Conservation (phyloP, 2,113 vertebrate genomes). For the Oplegnathus fasciatus region DNA sequence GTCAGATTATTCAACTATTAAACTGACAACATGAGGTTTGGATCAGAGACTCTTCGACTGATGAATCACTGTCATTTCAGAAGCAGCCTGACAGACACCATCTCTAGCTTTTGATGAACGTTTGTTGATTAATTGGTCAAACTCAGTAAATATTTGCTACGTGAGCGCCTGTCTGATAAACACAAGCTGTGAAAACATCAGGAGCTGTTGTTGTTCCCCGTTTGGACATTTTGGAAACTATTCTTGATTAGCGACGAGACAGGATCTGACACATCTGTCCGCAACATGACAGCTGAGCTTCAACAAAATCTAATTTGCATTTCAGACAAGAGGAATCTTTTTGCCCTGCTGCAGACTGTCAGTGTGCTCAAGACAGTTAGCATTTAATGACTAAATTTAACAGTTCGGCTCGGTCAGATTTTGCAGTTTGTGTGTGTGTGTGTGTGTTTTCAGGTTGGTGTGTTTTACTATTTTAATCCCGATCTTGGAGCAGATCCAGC, state of each 20-base stretch:
- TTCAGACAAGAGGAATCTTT: not conserved
- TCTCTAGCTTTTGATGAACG: no score
- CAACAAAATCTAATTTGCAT: not conserved
- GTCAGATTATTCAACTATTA: not conserved
- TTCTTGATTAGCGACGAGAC: not conserved
- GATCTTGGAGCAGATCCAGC: slow-evolving; percentile 19
- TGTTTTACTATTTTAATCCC: slow-evolving; percentile 15
- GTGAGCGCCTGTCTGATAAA: not conserved
- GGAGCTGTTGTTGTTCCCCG: no score
- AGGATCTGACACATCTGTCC: not conserved
- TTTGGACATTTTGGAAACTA: not conserved
- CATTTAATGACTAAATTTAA: not conserved
- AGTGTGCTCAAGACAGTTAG: not conserved
- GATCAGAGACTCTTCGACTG: no score
- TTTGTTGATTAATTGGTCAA: not conserved
- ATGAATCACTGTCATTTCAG: no score
- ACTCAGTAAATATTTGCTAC: not conserved
- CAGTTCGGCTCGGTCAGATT: no score
- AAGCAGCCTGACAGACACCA: not conserved
- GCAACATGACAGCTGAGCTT: not conserved
- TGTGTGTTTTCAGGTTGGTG: not conserved
- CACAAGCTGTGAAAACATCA: not conserved
- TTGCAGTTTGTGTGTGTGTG: not conserved
- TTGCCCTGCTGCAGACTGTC: not conserved
- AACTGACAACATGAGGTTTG: not conserved